phyloP scores from a whole-genome alignment of 2,797 vertebrate species.

The Pachyuromys duprasi region DNA sequence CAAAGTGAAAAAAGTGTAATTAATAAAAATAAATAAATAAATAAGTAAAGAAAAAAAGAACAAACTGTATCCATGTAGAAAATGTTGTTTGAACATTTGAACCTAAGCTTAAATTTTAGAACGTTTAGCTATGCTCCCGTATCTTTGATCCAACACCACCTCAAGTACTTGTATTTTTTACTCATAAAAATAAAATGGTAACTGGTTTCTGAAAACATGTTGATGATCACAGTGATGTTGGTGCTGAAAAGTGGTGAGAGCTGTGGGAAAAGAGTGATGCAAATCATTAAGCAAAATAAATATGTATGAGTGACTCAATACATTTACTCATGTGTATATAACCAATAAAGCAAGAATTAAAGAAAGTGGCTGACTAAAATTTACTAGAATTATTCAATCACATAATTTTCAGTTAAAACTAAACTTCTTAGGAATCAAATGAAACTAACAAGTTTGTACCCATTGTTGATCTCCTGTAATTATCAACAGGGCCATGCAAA shows the following conservation, averaged over 20 bases:
- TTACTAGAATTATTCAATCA: not conserved
- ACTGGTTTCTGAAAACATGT: not conserved
- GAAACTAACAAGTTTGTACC: not conserved
- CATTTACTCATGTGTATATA: not conserved
- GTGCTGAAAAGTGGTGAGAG: not conserved
- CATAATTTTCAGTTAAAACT: conserved; percentile 10
- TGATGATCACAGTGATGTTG: not conserved
- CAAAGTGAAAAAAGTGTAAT: no score
- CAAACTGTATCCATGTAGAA: not conserved
- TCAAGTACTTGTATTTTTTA: conserved; percentile 4
- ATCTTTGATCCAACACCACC: not conserved
- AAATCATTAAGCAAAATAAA: conserved; percentile 13
- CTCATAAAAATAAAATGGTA: not conserved
- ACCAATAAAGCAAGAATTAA: not conserved
- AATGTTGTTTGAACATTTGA: not conserved
- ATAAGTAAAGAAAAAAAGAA: no score
- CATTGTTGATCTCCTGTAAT: not conserved
- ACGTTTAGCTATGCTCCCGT: not conserved
- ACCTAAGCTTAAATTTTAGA: conserved; percentile 31
- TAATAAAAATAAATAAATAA: no score
- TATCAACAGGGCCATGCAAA: not conserved
- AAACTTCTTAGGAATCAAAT: not conserved
- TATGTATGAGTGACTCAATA: not conserved
- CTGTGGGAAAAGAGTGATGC: not conserved
- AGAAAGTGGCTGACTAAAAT: not conserved